Evolutionary conservation across 2,888 invertebrate species (phyloP), one percentile per base, ranked within the genome.

Genomic region (Agriopis aurantiaria): DNA sequence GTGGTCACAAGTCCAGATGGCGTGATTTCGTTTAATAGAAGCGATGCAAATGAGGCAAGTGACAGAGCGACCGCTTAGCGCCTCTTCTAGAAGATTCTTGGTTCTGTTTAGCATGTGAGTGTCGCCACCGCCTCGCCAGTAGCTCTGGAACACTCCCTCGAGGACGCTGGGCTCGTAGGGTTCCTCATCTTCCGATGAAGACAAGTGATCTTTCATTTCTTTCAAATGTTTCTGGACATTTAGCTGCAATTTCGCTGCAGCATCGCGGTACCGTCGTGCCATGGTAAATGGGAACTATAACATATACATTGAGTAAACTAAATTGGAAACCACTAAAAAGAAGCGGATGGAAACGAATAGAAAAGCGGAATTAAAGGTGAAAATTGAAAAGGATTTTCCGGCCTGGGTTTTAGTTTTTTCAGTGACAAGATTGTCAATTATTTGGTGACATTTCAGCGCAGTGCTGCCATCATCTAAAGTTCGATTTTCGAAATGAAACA

Each of bases 21-120:
- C 90, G 83, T 98, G 97, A 65, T 95, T 95, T 78, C 97, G 95
- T 87, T 97, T 98, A 12, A 99, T 96, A 52, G 97, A 96, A 4
- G 97, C 98, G 84, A 99, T 98, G 82, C 99, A 99, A 82, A 99
- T 97, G 3, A 99, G 95, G 84, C 99, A 99, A 11, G 97, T 97
- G 2, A 97, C 96, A 9, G 97, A 96, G 8, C 97, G 97, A 23
- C 97, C 97, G 80, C 97, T 96, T 77, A 98, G 95, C 0, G 96
- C 95, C 87, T 98, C 97, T 83, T 97, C 96, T 64, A 98, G 90
- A 83, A 97, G 96, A 60, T 96, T 95, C 81, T 96, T 95, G 6
- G 97, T 97, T 80, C 96, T 88, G 64, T 89, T 90, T 5, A 93
- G 80, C 85, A 92, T 81, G n/a, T 87, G 84, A 1, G 85, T 82